Evolutionary conservation across 1,140 invertebrate genomes (phyloP), one percentile per base, ranked within the genome.

Genomic region (Oedothorax gibbosus): DNA sequence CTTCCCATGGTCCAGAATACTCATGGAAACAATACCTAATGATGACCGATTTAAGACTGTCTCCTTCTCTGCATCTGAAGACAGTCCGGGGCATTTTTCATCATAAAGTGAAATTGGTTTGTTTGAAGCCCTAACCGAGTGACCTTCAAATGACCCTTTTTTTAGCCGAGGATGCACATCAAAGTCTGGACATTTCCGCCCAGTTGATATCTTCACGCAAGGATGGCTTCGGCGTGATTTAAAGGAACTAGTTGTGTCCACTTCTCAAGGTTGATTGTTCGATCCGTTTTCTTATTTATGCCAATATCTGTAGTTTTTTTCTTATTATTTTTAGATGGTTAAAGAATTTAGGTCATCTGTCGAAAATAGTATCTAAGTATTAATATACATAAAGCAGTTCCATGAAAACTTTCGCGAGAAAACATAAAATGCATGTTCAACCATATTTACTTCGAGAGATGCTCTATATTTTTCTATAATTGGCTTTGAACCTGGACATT

Each of bases 191-290:
- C 56, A 72, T 57, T 71, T 81, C 78, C 78, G 78, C 66, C 69
- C 57, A 73, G 68, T 62, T 82, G 14, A 10, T 73, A 12, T 82
- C 69, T 73, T 82, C 69, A 64, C 69, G 80, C 69, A 60, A 82
- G 69, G 62, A 71, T 81, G 64, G 56, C 18, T 73, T 53, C 69
- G 57, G 14, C 56, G 18, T 64, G 80, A 54, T 72, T 69, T 62
- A 82, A 82, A 82, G 57, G 54, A 82, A 64, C 57, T 53, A 18
- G 69, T 73, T 82, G 35, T 35, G 78, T 68, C 78, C 57, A 64
- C 50, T 82, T n/a, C 60, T 81, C 79, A 81, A 81, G 79, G 79
- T 71, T 68, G 79, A 73, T 50, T 57, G 78, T 71, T 64, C 49
- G 10, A 18, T n/a, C 57, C 20, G 60, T 60, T 57, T 75, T 18